Percentiles rank a stretch among this genome's conserved stretches.
These are phyloP conservation scores for Sardinella longiceps DNA, from an alignment of 2,797 vertebrate genomes.

Conservation along the genomic window DNA sequence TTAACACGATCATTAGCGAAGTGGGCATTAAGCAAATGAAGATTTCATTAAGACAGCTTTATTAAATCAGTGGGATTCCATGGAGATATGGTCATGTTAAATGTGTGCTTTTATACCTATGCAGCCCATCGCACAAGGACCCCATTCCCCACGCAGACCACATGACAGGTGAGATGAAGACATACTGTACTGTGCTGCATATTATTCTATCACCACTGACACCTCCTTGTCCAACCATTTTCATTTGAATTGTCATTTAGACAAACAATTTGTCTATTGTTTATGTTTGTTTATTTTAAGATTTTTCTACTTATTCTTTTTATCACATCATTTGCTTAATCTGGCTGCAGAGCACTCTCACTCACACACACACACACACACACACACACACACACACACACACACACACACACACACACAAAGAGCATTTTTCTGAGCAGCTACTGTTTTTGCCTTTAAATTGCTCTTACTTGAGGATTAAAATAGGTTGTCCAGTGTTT, in stretches of 20 bases:
- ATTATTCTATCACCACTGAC: neutral
- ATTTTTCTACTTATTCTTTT: too few relatives aligned
- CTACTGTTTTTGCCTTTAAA: neutral
- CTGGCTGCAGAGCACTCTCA: too few relatives aligned
- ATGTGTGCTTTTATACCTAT: neutral
- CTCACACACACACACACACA: too few relatives aligned
- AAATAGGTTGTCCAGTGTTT: neutral
- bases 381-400: too few relatives aligned
- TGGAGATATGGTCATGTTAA: slow-evolving; percentile 59
- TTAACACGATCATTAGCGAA: slow-evolving; percentile 50
- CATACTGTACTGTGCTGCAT: neutral
- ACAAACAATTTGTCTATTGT: neutral
- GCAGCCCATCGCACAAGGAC: neutral
- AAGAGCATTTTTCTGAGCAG: too few relatives aligned
- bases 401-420: too few relatives aligned
- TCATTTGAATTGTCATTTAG: too few relatives aligned
- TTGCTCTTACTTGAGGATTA: neutral
- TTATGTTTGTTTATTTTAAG: neutral
- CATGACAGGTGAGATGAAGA: slow-evolving; percentile 1
- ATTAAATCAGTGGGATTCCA: slow-evolving; percentile 65
- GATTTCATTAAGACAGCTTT: slow-evolving; percentile 75
- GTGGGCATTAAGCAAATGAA: slow-evolving; percentile 67
- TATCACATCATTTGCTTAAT: too few relatives aligned
- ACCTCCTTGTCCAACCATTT: neutral
- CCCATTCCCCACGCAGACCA: neutral